phyloP scores from a whole-genome alignment of 2,797 vertebrate species.

The Hyperoplus immaculatus region DNA sequence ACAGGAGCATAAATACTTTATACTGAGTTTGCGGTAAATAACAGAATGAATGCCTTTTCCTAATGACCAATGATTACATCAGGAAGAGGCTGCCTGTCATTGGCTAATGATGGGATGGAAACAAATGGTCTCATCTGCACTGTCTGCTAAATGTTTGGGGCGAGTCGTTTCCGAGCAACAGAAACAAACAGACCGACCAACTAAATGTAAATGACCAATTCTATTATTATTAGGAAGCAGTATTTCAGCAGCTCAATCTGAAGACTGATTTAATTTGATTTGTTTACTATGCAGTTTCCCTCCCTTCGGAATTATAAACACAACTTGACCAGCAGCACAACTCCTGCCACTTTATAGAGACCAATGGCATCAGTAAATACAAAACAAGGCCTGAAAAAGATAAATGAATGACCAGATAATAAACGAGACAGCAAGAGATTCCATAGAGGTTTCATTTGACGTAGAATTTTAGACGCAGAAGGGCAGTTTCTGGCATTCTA shows the following conservation, averaged over 20 bases:
- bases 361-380: slow-evolving; percentile 1
- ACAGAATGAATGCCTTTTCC: slow-evolving; percentile 75
- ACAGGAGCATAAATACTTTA: slow-evolving; percentile 69
- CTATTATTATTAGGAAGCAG: not conserved
- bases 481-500: slow-evolving; percentile 66
- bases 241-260: not conserved
- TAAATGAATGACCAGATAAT: slow-evolving; percentile 19
- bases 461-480: slow-evolving; percentile 43
- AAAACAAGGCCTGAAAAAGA: slow-evolving; percentile 4
- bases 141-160: slow-evolving; percentile 61
- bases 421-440: slow-evolving; percentile 38
- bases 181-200: slow-evolving; percentile 43
- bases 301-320: not conserved
- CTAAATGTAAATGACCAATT: slow-evolving; percentile 29
- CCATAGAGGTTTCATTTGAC: slow-evolving; percentile 53
- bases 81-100: slow-evolving; percentile 74
- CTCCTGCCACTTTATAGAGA: not conserved
- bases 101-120: slow-evolving; percentile 73
- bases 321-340: slow-evolving; percentile 7
- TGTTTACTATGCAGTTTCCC: not conserved
- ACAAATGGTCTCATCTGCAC: slow-evolving; percentile 65
- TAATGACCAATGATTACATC: slow-evolving; percentile 81
- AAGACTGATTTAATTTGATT: not conserved
- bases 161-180: slow-evolving; percentile 55
- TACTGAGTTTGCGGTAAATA: slow-evolving; percentile 70